Conservation (phyloP, 2,888 invertebrate species). For the Drosophila sordidapex region DNA sequence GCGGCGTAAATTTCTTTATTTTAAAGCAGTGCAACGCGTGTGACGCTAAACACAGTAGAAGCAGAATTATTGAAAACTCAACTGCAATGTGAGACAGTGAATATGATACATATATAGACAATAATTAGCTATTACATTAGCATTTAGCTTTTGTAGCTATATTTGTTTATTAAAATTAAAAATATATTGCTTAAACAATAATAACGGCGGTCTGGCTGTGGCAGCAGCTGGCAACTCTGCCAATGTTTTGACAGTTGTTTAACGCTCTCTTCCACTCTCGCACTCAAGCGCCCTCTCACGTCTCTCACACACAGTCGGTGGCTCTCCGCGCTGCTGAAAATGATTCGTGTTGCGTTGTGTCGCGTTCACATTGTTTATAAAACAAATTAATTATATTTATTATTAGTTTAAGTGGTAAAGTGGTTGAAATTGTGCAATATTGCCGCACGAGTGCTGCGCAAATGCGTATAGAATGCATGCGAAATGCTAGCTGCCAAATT, state of each 20-base stretch:
- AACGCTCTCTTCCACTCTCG: conserved; percentile 40
- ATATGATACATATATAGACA: neutral
- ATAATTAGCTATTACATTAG: neutral
- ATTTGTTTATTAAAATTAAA: conserved; percentile 10
- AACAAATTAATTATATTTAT: conserved; percentile 63
- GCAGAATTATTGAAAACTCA: conserved; percentile 11
- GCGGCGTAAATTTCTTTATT: conserved; percentile 29
- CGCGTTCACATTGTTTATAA: conserved; percentile 64
- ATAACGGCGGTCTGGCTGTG: conserved; percentile 34
- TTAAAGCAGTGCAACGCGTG: conserved; percentile 20
- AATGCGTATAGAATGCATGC: conserved; percentile 32
- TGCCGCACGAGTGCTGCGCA: conserved; percentile 12
- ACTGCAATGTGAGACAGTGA: conserved; percentile 1
- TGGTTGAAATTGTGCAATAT: conserved; percentile 54
- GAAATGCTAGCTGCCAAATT: conserved; percentile 41
- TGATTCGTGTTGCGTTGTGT: conserved; percentile 74
- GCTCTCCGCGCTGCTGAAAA: conserved; percentile 61
- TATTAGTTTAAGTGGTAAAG: conserved; percentile 53
- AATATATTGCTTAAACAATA: conserved; percentile 36
- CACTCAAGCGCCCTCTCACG: conserved; percentile 14
- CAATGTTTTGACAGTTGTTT: conserved; percentile 64
- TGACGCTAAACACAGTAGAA: conserved; percentile 2
- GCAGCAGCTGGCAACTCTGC: conserved; percentile 58
- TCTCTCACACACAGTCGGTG: conserved; percentile 49
- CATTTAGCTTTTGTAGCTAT: neutral